Percentiles rank a stretch among this genome's conserved stretches.
Conservation (phyloP, 2,113 vertebrate genomes). For the Hepsetus odoe region DNA sequence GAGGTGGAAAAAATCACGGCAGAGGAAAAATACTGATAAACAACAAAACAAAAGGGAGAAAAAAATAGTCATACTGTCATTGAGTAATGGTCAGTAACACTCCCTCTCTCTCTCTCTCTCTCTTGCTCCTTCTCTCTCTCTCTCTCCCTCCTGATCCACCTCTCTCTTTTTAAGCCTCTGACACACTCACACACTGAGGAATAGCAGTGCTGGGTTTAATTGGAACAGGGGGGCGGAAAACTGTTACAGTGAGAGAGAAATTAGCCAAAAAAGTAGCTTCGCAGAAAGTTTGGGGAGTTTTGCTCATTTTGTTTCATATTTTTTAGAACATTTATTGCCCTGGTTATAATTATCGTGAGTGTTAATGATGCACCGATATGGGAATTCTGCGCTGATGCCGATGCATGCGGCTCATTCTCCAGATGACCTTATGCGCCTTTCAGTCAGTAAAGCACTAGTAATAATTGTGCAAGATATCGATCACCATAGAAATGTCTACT, state of each 20-base stretch:
- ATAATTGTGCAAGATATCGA: too few species aligned
- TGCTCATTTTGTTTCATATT: too few species aligned
- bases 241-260: slow-evolving; percentile 14
- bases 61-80: not conserved
- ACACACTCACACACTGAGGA: slow-evolving; percentile 21
- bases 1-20: not conserved
- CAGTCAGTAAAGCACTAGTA: too few species aligned
- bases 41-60: not conserved
- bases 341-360: too few species aligned
- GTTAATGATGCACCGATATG: too few species aligned
- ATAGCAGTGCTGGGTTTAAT: slow-evolving; percentile 46
- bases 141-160: not conserved
- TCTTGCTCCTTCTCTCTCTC: not conserved
- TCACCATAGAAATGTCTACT: too few species aligned
- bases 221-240: slow-evolving; percentile 41
- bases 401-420: too few species aligned
- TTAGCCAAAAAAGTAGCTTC: too few species aligned
- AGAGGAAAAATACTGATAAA: not conserved
- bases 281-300: too few species aligned
- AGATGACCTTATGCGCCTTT: too few species aligned
- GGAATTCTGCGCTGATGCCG: too few species aligned
- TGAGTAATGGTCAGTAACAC: not conserved
- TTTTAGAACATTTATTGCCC: too few species aligned
- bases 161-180: not conserved
- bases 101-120: not conserved